Evolutionary conservation across 64 coral and sea anemone species (phyloP).

Genomic region (Porites australiensis): DNA sequence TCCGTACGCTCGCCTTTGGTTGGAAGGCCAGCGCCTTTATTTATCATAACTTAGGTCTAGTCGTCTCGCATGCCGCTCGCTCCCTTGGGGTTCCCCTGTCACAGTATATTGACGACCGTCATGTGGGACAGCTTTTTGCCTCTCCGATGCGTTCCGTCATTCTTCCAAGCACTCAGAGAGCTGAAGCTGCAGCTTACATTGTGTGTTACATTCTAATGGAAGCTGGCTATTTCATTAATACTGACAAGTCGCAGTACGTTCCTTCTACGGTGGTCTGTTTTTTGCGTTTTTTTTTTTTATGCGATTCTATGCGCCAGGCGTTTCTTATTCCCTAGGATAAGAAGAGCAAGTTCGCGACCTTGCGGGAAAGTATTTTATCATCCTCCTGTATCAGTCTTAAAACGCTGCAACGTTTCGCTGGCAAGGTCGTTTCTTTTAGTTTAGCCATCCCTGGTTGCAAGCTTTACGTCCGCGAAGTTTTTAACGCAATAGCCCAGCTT

Average conservation of each 20-base stretch:
- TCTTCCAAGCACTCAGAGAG: background rate
- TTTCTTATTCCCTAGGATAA: too few species aligned
- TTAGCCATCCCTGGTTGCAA: conserved; percentile 30
- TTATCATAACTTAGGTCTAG: too few species aligned
- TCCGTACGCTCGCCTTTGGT: too few species aligned
- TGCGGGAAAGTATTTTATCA: too few species aligned
- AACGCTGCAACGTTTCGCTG: background rate
- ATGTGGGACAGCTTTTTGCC: background rate
- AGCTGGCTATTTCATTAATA: background rate
- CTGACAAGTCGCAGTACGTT: background rate
- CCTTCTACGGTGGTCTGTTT: background rate
- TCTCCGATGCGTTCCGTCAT: too few species aligned
- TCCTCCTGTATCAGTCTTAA: background rate
- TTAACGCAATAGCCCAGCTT: background rate
- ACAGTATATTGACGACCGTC: conserved; percentile 8
- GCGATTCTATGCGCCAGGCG: too few species aligned
- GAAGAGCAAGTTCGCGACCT: too few species aligned
- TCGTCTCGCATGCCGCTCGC: too few species aligned
- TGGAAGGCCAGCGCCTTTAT: too few species aligned
- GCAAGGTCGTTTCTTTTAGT: conserved; percentile 37
- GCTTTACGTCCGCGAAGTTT: background rate
- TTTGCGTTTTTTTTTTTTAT: background rate
- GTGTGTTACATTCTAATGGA: background rate
- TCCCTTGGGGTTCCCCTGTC: background rate
- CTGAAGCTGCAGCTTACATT: background rate